Evolutionary conservation across 53 echinoderm and acorn worm species (phyloP), one percentile per base, ranked within the genome.

Genomic region (Holothuria scabra): DNA sequence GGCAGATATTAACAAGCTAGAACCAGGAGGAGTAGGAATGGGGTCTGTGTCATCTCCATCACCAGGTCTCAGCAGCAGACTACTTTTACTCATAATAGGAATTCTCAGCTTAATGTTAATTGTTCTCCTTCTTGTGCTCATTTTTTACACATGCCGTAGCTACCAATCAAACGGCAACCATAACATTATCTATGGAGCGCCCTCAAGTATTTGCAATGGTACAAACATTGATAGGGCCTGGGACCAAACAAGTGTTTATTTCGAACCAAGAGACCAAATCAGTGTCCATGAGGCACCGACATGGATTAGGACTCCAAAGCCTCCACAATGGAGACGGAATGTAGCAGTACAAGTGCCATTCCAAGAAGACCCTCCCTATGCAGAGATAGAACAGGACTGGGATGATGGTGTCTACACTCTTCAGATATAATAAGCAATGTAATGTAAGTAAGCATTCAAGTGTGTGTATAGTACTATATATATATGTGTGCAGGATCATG

Each of bases 311-410:
- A 85, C 95, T 21, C 57, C 90, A 52, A 88, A 90, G 57, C 88
- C 85, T 6, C 82, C 92, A 8, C 90, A 89, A 22, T 95, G 95
- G 95, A 92, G 92, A 30, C 83, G 92, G 46, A 95, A 90, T 31
- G 92, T 95, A 16, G 92, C 90, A 28, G 92, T 92, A 49, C 95
- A 95, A 86, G 95, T 92, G 65, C 95, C 95, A 9, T 88, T 88
- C 59, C 80, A 85, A 38, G 95, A 95, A 56, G 95, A 95, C 25
- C 88, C 92, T 18, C 92, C 95, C 1, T 95, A 95, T 28, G 92
- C 88, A 59, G 95, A 95, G 82, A 95, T 95, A 25, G 95, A 92
- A 59, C 95, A 92, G 63, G 92, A 95, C 83, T 95, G 95, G 95
- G 95, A 95, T 34, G 95, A 95, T 28, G 92, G 92, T 1, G 84